Evolutionary conservation across 2,797 vertebrate species (phyloP), one percentile per base, ranked within the genome.

Genomic region (Hipposideros larvatus): DNA sequence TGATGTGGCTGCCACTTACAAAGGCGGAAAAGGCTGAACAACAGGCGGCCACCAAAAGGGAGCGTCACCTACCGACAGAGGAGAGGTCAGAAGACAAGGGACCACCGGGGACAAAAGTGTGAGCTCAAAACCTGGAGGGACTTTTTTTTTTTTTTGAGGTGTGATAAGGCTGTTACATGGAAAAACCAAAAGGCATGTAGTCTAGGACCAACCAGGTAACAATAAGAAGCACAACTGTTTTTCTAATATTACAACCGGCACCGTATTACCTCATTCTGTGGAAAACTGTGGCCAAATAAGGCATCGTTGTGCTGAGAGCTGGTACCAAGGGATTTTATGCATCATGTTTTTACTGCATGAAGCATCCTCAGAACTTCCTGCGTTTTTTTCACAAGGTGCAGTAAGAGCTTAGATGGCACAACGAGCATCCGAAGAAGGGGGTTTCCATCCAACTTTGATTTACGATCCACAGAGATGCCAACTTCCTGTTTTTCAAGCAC

Each of bases 401-500:
- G 1, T 1, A 2, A 11, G 2, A 59, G 19, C 65, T 28, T 19
- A 7, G 41, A 34, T 15, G 83, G 57, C 41, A 28, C 71, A 13
- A 1, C 0, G 21, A 61, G 21, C 22, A 10, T 43, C 43, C 4
- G n/a, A 53, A 87, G 65, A 59, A 90, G 91, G 96, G 93, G 68
- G 14, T 97, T 97, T 95, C 97, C 95, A 83, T 8, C 63, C 68
- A 21, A 15, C 53, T 73, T 79, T 90, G 89, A 97, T 80, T 97
- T 94, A 92, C 1, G 11, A 11, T 59, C 84, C 73, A 53, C 34
- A n/a, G 55, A 84, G 83, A 94, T 94, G 89, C 86, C 94, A 83
- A 74, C 79, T 97, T 97, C 96, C 97, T 98, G 93, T 97, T 94
- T 97, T 95, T 86, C 87, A 57, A 63, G 70, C 68, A 2, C 65